Conservation (phyloP, 2,113 vertebrate species). For the Protobothrops mucrosquamatus region DNA sequence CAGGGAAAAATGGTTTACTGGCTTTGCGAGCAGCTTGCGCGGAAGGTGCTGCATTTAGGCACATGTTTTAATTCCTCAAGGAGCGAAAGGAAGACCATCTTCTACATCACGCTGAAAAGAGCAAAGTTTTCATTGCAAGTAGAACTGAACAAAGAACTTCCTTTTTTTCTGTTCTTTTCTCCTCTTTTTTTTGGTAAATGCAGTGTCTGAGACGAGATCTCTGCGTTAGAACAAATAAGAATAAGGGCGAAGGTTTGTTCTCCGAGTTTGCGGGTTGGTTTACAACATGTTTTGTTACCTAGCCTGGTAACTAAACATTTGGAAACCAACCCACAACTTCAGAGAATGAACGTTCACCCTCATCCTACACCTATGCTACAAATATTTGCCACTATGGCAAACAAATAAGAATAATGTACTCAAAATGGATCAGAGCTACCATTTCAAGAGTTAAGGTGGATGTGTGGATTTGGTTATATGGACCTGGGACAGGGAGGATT, state of each 20-base stretch:
- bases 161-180: not conserved
- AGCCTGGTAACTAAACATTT: too few relatives aligned
- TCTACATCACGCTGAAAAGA: constrained; percentile 60
- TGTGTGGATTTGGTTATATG: not conserved
- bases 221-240: not conserved
- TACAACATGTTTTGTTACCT: too few relatives aligned
- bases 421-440: not conserved
- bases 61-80: constrained; percentile 42
- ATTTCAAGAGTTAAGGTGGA: not conserved
- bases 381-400: too few relatives aligned
- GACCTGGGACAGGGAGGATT: not conserved
- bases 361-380: too few relatives aligned
- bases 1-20: constrained; percentile 63
- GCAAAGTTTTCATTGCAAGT: constrained; percentile 55
- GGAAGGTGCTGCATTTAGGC: constrained; percentile 60
- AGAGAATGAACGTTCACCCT: too few relatives aligned
- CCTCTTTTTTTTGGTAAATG: constrained; percentile 23
- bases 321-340: too few relatives aligned
- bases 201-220: constrained; percentile 47
- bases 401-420: not conserved
- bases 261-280: too few relatives aligned
- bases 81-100: constrained; percentile 50
- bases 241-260: not conserved
- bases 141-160: not conserved
- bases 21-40: constrained; percentile 52